Evolutionary conservation across 2,888 invertebrate genomes (phyloP), one percentile per base, ranked within the genome.

Genomic region (Lissocephala sabroskyi): DNA sequence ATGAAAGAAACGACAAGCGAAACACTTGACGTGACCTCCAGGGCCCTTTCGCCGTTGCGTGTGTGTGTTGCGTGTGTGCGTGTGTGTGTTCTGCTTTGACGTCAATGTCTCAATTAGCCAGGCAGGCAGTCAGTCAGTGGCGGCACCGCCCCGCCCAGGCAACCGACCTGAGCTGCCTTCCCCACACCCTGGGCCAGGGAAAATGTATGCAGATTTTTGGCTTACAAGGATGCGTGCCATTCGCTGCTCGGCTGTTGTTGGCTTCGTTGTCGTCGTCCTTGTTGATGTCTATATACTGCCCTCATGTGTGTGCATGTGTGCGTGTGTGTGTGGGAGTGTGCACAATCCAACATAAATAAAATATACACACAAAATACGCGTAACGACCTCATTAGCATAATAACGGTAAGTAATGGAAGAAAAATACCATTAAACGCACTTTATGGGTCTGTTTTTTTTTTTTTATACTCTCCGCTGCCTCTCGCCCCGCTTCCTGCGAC

Each of bases 391-490:
- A 82, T 80, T 80, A 80, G 80, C 80, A 80, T 82, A 80, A 80
- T 80, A 82, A 80, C 81, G 79, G 77, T 67, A 68, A 81, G 80
- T 79, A 80, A 77, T 77, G 76, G 76, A 70, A 70, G 76, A 68
- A 78, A 78, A 81, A 81, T 79, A 71, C 81, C 81, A 81, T 81
- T 81, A 81, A 81, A 82, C 81, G 81, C 82, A 81, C 82, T 81
- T 81, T 81, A 81, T 81, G 82, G 81, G 82, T 82, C 79, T 70
- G 64, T 65, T 77, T 67, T 45, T 37, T n/a, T n/a, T n/a, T n/a
- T n/a, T n/a, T n/a, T n/a, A n/a, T n/a, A n/a, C 11, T 23, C 26
- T 10, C n/a, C 1, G 23, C n/a, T 10, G 11, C 18, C 18, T 17
- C 18, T 5, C 37, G 9, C n/a, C 10, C 10, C 13, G 13, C 3